A percentile compares a stretch with the other conserved stretches of the same genome.
Conservation (phyloP, 2,888 invertebrate species). For the Pseudococcus viburni region DNA sequence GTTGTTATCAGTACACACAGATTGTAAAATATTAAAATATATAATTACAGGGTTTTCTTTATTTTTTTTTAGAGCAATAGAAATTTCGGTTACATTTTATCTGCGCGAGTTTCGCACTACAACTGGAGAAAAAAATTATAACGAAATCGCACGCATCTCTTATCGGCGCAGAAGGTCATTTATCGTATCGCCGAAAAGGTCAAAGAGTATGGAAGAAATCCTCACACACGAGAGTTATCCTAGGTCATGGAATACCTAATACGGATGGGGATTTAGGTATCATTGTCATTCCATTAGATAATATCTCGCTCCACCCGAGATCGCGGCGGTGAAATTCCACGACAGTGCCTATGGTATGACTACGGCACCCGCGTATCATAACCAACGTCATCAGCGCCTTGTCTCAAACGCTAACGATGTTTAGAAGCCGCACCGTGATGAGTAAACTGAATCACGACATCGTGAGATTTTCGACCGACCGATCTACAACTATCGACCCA, state of each 20-base stretch:
- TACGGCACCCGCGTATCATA: not conserved
- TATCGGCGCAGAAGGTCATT: not conserved
- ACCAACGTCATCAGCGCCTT: slow-evolving; percentile 32
- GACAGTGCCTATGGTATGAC: not conserved
- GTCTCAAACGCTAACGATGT: slow-evolving; percentile 27
- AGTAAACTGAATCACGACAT: slow-evolving; percentile 54
- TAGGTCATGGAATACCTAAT: slow-evolving; percentile 42
- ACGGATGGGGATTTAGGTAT: not conserved
- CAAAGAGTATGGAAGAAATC: not conserved
- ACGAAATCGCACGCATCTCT: no score
- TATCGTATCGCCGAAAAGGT: slow-evolving; percentile 11
- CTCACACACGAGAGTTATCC: not conserved
- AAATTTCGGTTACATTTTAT: slow-evolving; percentile 53
- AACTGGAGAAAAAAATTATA: not conserved
- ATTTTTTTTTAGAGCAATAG: slow-evolving; percentile 43
- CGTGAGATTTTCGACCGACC: slow-evolving; percentile 57
- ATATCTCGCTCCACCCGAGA: not conserved
- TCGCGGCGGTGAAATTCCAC: not conserved
- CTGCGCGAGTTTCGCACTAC: not conserved
- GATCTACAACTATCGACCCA: slow-evolving; percentile 53
- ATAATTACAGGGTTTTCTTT: slow-evolving; percentile 43
- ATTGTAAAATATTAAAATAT: slow-evolving; percentile 60
- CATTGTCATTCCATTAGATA: slow-evolving; percentile 36
- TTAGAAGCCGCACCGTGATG: slow-evolving; percentile 20
- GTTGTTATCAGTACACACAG: slow-evolving; percentile 44